These are phyloP conservation scores for Hemicrepidius hirtus DNA, from an alignment of 2,888 invertebrate genomes.

Conservation along the genomic window DNA sequence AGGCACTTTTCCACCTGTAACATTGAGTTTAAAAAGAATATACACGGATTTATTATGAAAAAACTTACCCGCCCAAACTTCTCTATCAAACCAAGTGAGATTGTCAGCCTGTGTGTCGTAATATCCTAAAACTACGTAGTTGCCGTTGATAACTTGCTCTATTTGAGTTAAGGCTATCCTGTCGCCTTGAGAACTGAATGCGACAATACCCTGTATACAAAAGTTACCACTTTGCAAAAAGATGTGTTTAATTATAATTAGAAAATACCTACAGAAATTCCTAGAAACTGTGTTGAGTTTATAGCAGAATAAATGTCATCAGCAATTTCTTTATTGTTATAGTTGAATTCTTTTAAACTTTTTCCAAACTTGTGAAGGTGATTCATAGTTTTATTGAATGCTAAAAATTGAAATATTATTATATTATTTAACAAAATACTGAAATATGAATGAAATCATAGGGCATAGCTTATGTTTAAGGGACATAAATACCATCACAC, in stretches of 20 bases:
- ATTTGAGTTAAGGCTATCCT: conserved; percentile 98
- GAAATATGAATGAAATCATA: too few species aligned
- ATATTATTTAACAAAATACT: too few species aligned
- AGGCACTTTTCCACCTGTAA: conserved; percentile 89
- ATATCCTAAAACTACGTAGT: conserved; percentile 94
- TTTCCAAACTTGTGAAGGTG: conserved; percentile 86
- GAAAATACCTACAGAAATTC: conserved; percentile 90
- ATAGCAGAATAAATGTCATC: conserved; percentile 98
- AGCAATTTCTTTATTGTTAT: conserved; percentile 95
- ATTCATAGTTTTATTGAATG: conserved; percentile 97
- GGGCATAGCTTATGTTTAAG: not conserved
- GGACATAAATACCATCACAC: too few species aligned
- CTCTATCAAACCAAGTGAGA: conserved; percentile 93
- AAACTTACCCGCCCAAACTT: conserved; percentile 89
- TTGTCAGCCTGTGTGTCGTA: conserved; percentile 97
- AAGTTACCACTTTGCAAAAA: not conserved
- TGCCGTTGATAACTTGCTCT: conserved; percentile 96
- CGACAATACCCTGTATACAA: conserved; percentile 90
- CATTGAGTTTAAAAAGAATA: not conserved
- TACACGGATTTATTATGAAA: not conserved
- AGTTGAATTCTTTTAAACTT: conserved; percentile 95
- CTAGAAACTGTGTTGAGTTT: conserved; percentile 98
- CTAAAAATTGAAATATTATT: conserved; percentile 74
- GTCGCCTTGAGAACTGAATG: conserved; percentile 98
- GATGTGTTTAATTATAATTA: not conserved